A percentile compares a stretch with the other conserved stretches of the same genome.
Evolutionary conservation across 1,140 invertebrate genomes (phyloP).

Genomic region (Drosophila nebulosa): DNA sequence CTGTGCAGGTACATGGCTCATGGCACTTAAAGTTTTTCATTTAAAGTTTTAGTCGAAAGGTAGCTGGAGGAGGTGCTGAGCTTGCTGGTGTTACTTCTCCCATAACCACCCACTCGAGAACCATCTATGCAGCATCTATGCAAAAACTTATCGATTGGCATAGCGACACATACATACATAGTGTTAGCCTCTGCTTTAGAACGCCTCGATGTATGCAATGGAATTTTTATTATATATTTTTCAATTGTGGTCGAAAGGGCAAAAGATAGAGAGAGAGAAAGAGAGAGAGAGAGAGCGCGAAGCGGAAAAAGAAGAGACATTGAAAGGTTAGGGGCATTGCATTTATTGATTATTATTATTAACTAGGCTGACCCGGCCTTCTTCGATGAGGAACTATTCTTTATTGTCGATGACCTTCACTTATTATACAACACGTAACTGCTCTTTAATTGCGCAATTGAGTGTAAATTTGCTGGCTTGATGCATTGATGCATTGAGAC

Average conservation of each 20-base stretch:
- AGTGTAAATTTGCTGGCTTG: slow-evolving; percentile 44
- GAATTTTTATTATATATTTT: slow-evolving; percentile 72
- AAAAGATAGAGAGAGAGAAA: slow-evolving; percentile 36
- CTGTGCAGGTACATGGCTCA: slow-evolving; percentile 40
- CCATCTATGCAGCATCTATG: slow-evolving; percentile 33
- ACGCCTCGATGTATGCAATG: slow-evolving; percentile 47
- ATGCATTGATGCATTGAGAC: slow-evolving; percentile 37
- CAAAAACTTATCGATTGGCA: slow-evolving; percentile 69
- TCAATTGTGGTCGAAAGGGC: slow-evolving; percentile 42
- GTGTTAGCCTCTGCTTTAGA: slow-evolving; percentile 7
- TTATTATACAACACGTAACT: slow-evolving; percentile 30
- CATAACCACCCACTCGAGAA: too few species aligned
- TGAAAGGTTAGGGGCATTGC: slow-evolving; percentile 60
- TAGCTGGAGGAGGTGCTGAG: neutral
- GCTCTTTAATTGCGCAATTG: slow-evolving; percentile 67
- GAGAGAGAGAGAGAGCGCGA: slow-evolving; percentile 18
- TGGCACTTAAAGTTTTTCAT: slow-evolving; percentile 76
- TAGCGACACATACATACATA: slow-evolving; percentile 47
- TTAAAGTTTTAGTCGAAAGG: slow-evolving; percentile 68
- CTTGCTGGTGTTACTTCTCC: too few species aligned
- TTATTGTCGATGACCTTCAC: slow-evolving; percentile 49
- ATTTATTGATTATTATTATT: slow-evolving; percentile 70
- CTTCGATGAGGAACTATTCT: slow-evolving; percentile 36
- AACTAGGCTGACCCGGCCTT: slow-evolving; percentile 32
- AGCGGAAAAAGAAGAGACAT: slow-evolving; percentile 23